These are phyloP conservation scores for Acanthosepion esculentum DNA, from an alignment of 2,888 invertebrate species.

Conservation along the genomic window DNA sequence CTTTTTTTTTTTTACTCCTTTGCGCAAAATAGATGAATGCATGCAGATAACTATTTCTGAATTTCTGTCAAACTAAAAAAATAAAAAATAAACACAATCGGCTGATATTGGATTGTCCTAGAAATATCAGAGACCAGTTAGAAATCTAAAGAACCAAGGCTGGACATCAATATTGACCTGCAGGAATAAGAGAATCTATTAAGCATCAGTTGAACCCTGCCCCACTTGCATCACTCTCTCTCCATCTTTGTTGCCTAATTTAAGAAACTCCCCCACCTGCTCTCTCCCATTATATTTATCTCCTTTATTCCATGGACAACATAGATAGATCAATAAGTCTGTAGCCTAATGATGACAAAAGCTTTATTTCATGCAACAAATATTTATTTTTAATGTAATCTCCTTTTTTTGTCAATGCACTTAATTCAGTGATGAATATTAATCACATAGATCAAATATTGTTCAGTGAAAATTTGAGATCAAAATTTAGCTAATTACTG, in stretches of 20 bases:
- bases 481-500: not conserved
- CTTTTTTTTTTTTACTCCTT: too few species aligned
- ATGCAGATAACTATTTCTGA: not conserved
- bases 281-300: not conserved
- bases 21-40: not conserved
- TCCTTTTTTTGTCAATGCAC: too few species aligned
- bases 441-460: too few species aligned
- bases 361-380: too few species aligned
- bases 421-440: too few species aligned
- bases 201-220: not conserved
- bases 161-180: slow-evolving; percentile 4
- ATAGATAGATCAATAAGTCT: not conserved
- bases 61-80: not conserved
- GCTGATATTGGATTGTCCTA: not conserved
- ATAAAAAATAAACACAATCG: not conserved
- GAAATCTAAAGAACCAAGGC: not conserved
- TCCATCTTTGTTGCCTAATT: not conserved
- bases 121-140: not conserved
- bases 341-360: too few species aligned
- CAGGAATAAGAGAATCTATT: not conserved
- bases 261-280: not conserved
- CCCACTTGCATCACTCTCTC: not conserved
- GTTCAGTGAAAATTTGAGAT: too few species aligned
- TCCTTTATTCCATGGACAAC: not conserved
- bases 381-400: too few species aligned